Evolutionary conservation across 2,113 vertebrate species (phyloP).

Genomic region (Sinocyclocheilus rhinocerous): DNA sequence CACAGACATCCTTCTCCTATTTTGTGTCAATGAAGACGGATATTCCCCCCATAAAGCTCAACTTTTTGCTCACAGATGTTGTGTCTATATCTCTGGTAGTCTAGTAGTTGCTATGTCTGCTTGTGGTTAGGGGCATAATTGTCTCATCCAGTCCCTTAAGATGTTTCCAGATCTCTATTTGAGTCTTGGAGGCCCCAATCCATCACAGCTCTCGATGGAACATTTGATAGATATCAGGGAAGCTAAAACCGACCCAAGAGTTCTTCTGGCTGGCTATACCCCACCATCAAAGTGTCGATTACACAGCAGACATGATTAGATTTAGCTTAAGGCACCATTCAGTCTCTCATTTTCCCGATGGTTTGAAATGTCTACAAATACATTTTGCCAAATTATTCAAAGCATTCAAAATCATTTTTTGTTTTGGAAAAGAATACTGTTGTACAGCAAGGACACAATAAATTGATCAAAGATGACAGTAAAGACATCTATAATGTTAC

Average conservation of each 20-base stretch:
- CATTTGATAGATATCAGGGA: not conserved
- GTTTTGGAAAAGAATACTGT: not conserved
- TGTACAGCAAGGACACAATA: not conserved
- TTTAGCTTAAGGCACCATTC: constrained; percentile 50
- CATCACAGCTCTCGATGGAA: constrained; percentile 10
- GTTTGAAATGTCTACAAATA: constrained; percentile 49
- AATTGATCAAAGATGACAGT: not conserved
- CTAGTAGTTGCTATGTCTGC: constrained; percentile 5
- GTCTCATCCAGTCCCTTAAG: not conserved
- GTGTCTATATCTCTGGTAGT: constrained; percentile 13
- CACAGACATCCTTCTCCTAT: not conserved
- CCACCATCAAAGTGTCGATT: constrained; percentile 31
- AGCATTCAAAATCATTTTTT: no score
- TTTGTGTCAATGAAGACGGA: not conserved
- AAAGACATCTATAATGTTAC: no score
- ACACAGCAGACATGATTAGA: constrained; percentile 35
- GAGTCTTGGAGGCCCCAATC: not conserved
- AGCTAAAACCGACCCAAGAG: constrained; percentile 39
- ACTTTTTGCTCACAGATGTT: not conserved
- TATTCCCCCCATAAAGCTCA: not conserved
- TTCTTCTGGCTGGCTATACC: constrained; percentile 24
- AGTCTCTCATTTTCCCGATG: constrained; percentile 37
- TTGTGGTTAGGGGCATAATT: constrained; percentile 36
- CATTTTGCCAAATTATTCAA: constrained; percentile 4
- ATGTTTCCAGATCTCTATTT: constrained; percentile 27